Evolutionary conservation across 2,797 vertebrate species (phyloP), one percentile per base, ranked within the genome.

Genomic region (Urosaurus nigricauda): DNA sequence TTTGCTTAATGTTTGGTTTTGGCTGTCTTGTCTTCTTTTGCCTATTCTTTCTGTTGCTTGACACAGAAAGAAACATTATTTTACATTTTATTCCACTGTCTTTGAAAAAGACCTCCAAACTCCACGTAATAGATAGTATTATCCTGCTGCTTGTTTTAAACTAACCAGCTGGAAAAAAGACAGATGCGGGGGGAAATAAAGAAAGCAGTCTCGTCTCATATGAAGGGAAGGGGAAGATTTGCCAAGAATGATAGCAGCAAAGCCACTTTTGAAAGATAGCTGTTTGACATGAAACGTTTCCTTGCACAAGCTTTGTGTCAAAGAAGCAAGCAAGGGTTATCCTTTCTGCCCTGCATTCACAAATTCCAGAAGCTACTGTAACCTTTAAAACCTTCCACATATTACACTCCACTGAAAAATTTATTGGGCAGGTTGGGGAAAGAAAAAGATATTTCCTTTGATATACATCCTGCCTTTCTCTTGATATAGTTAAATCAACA

Each of bases 41-140:
- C 16, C 29, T 16, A 9, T 12, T 40, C 24, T 29, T 47, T 43
- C 60, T 83, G 35, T 37, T 53, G n/a, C n/a, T 71, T 73, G 19
- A 2, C 43, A 37, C 26, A 21, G 53, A 37, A 4, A 43, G 21
- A 75, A 40, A 26, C 0, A 26, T 16, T 60, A 47, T 32, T 13
- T 26, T 47, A 84, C 8, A 21, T 21, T 17, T 51, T 16, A 37
- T 24, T 40, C 74, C 40, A 43, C 74, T 77, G 24, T 51, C 37
- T 60, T 82, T 82, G 47, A 84, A 84, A 84, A 84, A 83, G 63
- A 32, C 40, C 63, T 70, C 29, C 17, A 17, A 71, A 73, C 19
- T 5, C 40, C 43, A 53, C 65, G 73, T 73, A 84, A 73, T 51
- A 37, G 51, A 19, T 35, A 71, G 11, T 35, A 84, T 53, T 71